Evolutionary conservation across 2,113 vertebrate genomes (phyloP), one percentile per base, ranked within the genome.

Genomic region (Excalfactoria chinensis): DNA sequence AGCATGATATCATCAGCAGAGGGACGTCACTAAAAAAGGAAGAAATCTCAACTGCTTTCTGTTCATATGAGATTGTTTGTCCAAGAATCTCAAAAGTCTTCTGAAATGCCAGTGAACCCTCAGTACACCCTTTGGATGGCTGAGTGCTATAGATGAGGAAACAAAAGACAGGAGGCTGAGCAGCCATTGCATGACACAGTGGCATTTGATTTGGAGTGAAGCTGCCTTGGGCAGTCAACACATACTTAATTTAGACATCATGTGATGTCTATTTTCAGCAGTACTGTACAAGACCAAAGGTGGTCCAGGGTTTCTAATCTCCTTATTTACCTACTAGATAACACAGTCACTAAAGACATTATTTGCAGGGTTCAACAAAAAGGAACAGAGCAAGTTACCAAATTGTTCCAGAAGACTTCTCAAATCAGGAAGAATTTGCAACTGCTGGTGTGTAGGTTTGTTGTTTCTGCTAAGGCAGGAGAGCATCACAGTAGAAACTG

Each of bases 141-240:
- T 84, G 30, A 46, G 44, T 55, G 48, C 26, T 71, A 62, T 22
- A 80, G 66, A 44, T 85, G 51, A 85, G 28, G 84, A 87, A 85
- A 67, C 28, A 32, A 73, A 93, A 41, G 53, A 46, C 14, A 6
- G 51, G 73, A 41, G 46, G 49, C 49, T 4, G 1, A 21, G 56
- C 2, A 2, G 23, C n/a, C 1, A 0, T 21, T 3, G 3, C 7
- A 12, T 63, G 59, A 71, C 41, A 70, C 40, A 8, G 21, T 56
- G 69, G 35, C 4, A 0, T 63, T 48, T 34, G 5, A 30, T 73
- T 83, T 74, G 73, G 64, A 28, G 20, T 86, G 43, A 75, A 70
- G 49, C 55, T 73, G 18, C 14, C n/a, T 46, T 3, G 0, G 5
- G 12, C 18, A 58, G 28, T 53, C 67, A 86, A 58, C 30, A 77